Base-by-base conservation (phyloP, 1,140 invertebrate genomes). In the Megathymus violae region DNA sequence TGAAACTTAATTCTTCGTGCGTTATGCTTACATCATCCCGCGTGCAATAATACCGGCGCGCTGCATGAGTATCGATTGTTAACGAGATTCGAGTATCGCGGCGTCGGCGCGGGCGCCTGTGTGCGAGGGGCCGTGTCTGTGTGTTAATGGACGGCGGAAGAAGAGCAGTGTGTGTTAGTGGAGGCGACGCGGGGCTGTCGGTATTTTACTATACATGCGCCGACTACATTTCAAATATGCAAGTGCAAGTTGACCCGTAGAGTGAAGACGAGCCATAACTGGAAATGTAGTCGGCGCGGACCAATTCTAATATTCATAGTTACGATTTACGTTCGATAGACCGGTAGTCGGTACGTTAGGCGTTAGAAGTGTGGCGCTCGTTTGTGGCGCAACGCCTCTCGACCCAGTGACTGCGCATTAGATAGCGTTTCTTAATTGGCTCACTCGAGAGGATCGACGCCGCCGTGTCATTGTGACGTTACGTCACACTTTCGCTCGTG, bases 341-440 rank as follows among this genome's bases (percentile, higher is more conserved):
- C 4, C n/a, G n/a, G n/a, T n/a, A n/a, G n/a, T n/a, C 3, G 38
- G 17, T 54, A 54, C 17, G 34, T 54, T 54, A 54, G 40, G 51
- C 51, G 25, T 54, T 54, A 54, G 51, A n/a, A n/a, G 51, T 25
- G 51, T 36, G 51, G 19, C 38, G 51, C 19, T 22, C 19, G 19
- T 4, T 1, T 4, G 3, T 43, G 40, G 40, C 52, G 52, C 52
- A 56, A 56, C 52, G 38, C 13, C 52, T 56, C 40, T 56, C 52
- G 52, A 56, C 52, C 52, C 52, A 44, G 52, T 56, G 43, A 56
- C 52, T n/a, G 40, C 22, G 40, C 34, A 51, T 62, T 47, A 48
- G 59, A 61, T 61, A 41, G 40, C 41, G 40, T 61, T 61, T 50
- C 46, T 61, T 61, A 48, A 61, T 62, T 62, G 58, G 58, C 50